Conservation (phyloP, 2,797 vertebrate species). For the Leptodactylus fallax region DNA sequence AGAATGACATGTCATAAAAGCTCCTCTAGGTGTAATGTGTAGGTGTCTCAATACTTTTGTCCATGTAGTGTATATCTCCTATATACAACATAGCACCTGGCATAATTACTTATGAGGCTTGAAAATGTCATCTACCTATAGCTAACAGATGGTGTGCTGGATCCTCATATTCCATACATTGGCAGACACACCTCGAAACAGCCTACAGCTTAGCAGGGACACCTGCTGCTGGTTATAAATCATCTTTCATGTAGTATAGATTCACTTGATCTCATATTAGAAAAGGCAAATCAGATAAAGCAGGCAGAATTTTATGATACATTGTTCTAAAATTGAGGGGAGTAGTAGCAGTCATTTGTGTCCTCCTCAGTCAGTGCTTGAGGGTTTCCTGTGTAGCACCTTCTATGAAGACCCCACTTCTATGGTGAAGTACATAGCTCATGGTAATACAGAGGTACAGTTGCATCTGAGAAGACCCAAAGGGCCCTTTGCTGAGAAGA, state of each 20-base stretch:
- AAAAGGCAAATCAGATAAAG: background rate
- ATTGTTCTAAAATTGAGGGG: background rate
- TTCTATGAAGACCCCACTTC: no score
- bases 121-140: background rate
- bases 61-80: background rate
- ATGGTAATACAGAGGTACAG: background rate
- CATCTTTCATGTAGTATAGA: background rate
- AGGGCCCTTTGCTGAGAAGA: no score
- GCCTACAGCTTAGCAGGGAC: constrained; percentile 22
- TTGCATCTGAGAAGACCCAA: background rate
- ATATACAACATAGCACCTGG: background rate
- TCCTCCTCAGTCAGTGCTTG: background rate
- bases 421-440: background rate
- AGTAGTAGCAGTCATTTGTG: background rate
- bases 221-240: constrained; percentile 38
- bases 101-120: background rate
- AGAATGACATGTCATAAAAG: no score
- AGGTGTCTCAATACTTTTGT: no score
- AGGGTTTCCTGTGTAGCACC: background rate
- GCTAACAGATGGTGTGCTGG: constrained; percentile 1
- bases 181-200: constrained; percentile 23
- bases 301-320: background rate
- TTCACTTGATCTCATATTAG: background rate
- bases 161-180: constrained; percentile 19
- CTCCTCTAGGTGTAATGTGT: no score